Conservation (phyloP, 2,888 invertebrate species). For the Andrena bicolor region DNA sequence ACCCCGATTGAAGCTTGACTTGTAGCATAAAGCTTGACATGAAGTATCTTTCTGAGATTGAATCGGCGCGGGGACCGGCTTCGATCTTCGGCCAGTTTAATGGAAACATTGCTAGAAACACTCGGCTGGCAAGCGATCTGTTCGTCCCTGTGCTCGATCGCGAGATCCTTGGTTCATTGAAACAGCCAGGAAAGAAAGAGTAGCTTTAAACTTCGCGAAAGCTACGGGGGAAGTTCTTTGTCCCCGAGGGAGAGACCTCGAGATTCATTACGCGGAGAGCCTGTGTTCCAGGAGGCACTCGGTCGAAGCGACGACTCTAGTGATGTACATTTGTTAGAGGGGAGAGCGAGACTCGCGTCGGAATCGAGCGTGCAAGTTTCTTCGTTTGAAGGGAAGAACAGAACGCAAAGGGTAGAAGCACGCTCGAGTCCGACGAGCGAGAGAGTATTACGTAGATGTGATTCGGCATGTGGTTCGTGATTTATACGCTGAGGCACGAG, state of each 20-base stretch:
- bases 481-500: conserved; percentile 75
- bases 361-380: conserved; percentile 24
- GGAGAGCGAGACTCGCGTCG: conserved; percentile 46
- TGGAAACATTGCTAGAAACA: not conserved
- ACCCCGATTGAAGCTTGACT: conserved; percentile 76
- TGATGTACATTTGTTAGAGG: conserved; percentile 58
- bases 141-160: too few species aligned
- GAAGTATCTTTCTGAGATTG: conserved; percentile 41
- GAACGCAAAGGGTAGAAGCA: not conserved
- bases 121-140: too few species aligned
- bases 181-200: conserved; percentile 1
- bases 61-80: conserved; percentile 39
- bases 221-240: conserved; percentile 5
- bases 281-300: conserved; percentile 39
- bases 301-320: conserved; percentile 24
- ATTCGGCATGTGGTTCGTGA: conserved; percentile 78
- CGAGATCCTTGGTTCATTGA: too few species aligned
- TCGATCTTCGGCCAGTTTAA: conserved; percentile 44
- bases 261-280: conserved; percentile 31
- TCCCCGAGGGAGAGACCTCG: conserved; percentile 7
- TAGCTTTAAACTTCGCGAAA: conserved; percentile 41
- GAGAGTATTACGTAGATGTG: conserved; percentile 65
- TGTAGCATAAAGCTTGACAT: conserved; percentile 76
- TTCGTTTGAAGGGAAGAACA: too few species aligned
- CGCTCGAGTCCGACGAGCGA: conserved; percentile 61